Percentiles rank a stretch among this genome's conserved stretches.
phyloP scores from a whole-genome alignment of 2,888 invertebrate species.

The Gymnosoma rotundatum region DNA sequence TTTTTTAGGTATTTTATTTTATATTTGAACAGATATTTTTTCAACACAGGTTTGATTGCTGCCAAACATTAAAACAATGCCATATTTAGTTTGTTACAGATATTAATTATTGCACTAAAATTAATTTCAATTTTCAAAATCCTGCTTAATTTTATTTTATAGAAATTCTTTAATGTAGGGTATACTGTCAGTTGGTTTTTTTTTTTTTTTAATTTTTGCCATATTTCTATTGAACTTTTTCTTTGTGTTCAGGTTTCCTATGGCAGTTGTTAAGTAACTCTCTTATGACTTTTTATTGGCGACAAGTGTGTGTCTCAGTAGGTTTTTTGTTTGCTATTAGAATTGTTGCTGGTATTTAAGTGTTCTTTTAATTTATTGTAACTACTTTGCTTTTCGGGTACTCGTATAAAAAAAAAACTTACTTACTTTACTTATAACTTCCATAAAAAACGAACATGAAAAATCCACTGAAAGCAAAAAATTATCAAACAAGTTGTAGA shows the following conservation, averaged over 20 bases:
- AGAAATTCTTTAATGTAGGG: background rate
- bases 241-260: slow-evolving; percentile 6
- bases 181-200: background rate
- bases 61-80: no score
- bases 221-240: background rate
- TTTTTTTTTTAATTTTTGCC: background rate
- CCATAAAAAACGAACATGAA: slow-evolving; percentile 34
- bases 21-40: no score
- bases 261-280: slow-evolving; percentile 46
- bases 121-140: no score
- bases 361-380: slow-evolving; percentile 45
- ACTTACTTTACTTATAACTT: slow-evolving; percentile 51
- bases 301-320: slow-evolving; percentile 60
- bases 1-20: no score
- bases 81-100: no score
- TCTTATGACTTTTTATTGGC: slow-evolving; percentile 39
- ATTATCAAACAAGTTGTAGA: slow-evolving; percentile 76
- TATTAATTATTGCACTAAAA: no score
- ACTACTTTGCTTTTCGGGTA: slow-evolving; percentile 20
- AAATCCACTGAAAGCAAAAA: slow-evolving; percentile 45
- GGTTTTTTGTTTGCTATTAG: slow-evolving; percentile 20
- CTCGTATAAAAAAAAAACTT: slow-evolving; percentile 24
- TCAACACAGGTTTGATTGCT: no score
- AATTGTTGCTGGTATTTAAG: slow-evolving; percentile 33
- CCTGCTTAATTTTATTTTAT: no score